A percentile compares a stretch with the other conserved stretches of the same genome.
phyloP scores from a whole-genome alignment of 2,113 vertebrate genomes.

The Cyanocitta stelleri region DNA sequence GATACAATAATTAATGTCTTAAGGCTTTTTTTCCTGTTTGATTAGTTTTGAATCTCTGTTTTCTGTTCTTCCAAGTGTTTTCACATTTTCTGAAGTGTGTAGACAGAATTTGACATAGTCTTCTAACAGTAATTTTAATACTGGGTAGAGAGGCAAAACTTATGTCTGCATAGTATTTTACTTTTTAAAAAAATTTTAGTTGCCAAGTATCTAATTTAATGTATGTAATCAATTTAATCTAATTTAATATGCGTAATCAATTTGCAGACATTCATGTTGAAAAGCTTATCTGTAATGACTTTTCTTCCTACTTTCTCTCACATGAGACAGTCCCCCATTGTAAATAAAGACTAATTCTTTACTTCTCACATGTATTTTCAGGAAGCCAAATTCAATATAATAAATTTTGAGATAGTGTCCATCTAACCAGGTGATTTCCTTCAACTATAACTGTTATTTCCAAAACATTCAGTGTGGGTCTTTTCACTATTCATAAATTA shows the following conservation, averaged over 20 bases:
- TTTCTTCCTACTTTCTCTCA: neutral
- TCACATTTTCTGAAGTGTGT: neutral
- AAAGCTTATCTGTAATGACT: neutral
- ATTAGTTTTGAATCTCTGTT: neutral
- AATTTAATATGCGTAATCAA: neutral
- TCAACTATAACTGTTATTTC: neutral
- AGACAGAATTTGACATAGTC: neutral
- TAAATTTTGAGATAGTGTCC: neutral
- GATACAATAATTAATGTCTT: neutral
- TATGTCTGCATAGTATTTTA: neutral
- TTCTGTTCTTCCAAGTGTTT: neutral
- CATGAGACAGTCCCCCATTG: neutral
- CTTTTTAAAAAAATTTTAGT: neutral
- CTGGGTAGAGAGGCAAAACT: neutral
- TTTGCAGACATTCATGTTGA: neutral
- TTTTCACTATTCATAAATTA: neutral
- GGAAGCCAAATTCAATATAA: neutral
- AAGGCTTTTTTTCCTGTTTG: neutral
- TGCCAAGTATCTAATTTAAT: neutral
- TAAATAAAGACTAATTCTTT: neutral
- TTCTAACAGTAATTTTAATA: neutral
- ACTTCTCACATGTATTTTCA: neutral
- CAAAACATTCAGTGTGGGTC: neutral
- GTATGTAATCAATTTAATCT: no score
- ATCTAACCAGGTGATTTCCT: neutral